phyloP scores from a whole-genome alignment of 2,113 vertebrate genomes.

The western clawed frog (Xenopus tropicalis) region DNA sequence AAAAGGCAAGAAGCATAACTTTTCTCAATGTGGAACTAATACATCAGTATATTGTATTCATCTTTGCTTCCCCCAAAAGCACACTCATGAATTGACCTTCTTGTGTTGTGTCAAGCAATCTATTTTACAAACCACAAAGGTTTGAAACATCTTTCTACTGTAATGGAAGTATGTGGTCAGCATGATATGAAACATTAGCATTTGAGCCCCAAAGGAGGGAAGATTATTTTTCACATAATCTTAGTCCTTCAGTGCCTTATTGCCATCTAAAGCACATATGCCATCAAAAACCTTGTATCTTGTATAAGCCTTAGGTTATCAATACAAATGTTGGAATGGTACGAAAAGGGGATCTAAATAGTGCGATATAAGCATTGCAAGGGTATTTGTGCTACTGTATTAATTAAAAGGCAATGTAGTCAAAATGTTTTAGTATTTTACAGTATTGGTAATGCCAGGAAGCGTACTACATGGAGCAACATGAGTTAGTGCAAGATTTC shows the following conservation, averaged over 20 bases:
- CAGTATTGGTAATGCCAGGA: neutral
- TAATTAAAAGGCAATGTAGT: no score
- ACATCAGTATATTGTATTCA: neutral
- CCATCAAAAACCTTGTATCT: constrained; percentile 11
- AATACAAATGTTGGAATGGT: constrained; percentile 3
- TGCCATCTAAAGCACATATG: constrained; percentile 41
- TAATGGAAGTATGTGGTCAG: neutral
- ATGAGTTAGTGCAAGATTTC: neutral
- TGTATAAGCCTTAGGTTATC: constrained; percentile 18
- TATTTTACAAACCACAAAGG: neutral
- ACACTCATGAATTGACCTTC: neutral
- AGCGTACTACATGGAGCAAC: neutral
- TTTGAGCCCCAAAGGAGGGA: constrained; percentile 12
- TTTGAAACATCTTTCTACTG: neutral
- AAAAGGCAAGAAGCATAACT: neutral
- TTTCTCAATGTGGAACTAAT: neutral
- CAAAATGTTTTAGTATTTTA: neutral
- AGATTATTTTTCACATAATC: neutral
- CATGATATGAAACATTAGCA: constrained; percentile 7
- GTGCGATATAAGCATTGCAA: neutral
- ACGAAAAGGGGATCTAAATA: neutral
- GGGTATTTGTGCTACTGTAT: no score
- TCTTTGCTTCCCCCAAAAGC: constrained; percentile 1
- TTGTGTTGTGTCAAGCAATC: no score
- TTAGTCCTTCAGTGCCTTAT: constrained; percentile 37